Percentiles rank a stretch among this genome's conserved stretches.
Conservation (phyloP, 2,797 vertebrate genomes). For the Phylloscopus collybita region DNA sequence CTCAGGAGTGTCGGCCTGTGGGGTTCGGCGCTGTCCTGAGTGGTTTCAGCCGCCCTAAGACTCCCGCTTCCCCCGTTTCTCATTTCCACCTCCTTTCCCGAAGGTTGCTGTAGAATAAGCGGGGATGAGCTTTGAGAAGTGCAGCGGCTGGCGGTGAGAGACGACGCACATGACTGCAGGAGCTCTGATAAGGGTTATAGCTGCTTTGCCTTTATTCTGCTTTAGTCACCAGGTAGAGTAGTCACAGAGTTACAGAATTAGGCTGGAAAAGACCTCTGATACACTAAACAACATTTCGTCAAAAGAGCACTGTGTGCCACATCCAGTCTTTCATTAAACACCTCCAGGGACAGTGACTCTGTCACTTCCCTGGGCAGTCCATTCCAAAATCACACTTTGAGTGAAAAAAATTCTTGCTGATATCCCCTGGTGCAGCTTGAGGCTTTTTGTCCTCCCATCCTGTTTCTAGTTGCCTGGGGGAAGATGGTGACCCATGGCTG, state of each 20-base stretch:
- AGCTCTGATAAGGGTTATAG: neutral
- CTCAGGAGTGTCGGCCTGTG: rapidly evolving
- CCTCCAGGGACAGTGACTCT: rapidly evolving
- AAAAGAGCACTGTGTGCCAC: neutral
- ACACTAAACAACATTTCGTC: rapidly evolving
- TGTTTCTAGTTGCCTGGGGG: neutral
- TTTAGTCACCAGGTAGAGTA: too few relatives aligned
- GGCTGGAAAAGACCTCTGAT: too few relatives aligned
- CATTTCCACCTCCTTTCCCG: rapidly evolving
- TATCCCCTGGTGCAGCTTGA: too few relatives aligned
- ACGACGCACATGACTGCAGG: neutral
- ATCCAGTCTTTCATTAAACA: neutral
- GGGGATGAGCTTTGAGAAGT: neutral
- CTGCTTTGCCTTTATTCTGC: neutral
- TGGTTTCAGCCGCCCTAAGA: rapidly evolving
- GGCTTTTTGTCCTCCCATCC: neutral
- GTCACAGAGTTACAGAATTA: neutral
- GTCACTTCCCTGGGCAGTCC: neutral
- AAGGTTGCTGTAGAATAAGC: neutral
- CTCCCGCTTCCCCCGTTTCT: rapidly evolving
- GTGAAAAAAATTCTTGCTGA: neutral
- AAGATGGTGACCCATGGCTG: neutral
- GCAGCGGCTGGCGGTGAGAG: neutral
- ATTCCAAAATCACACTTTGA: neutral
- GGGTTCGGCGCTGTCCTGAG: rapidly evolving